Percentiles rank a stretch among this genome's conserved stretches.
phyloP scores from a whole-genome alignment of 2,888 invertebrate species.

The Linnaemya vulpina region DNA sequence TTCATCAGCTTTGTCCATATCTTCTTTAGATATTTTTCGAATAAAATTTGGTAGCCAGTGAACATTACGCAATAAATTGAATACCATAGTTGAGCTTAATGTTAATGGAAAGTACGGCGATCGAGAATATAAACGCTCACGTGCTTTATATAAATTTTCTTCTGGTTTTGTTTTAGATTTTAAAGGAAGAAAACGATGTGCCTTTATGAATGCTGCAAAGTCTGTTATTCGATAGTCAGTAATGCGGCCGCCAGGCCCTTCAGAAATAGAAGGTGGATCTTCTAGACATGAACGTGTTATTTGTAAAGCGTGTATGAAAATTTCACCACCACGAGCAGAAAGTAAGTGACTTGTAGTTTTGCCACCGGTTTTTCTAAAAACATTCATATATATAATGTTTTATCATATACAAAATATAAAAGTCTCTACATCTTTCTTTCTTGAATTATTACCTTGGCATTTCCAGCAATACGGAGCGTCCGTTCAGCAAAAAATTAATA shows the following conservation, averaged over 20 bases:
- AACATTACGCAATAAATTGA: conserved; percentile 89
- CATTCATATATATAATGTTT: no score
- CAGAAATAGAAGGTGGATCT: conserved; percentile 97
- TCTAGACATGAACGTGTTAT: conserved; percentile 94
- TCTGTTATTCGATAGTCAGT: conserved; percentile 94
- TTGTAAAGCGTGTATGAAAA: conserved; percentile 96
- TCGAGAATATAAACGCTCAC: conserved; percentile 88
- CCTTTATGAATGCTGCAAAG: conserved; percentile 94
- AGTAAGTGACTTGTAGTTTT: conserved; percentile 96
- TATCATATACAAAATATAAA: neutral
- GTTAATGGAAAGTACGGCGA: conserved; percentile 95
- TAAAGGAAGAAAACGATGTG: conserved; percentile 90
- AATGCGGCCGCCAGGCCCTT: conserved; percentile 96
- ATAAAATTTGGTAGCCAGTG: conserved; percentile 93
- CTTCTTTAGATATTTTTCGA: conserved; percentile 90
- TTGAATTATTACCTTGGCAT: conserved; percentile 87
- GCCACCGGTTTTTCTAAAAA: conserved; percentile 88
- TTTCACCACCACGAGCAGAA: conserved; percentile 97
- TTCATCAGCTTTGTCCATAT: conserved; percentile 92
- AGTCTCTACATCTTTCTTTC: neutral
- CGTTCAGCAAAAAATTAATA: conserved; percentile 98
- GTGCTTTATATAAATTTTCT: conserved; percentile 85
- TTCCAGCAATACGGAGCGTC: conserved; percentile 95
- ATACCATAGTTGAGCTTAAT: conserved; percentile 93
- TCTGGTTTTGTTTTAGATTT: conserved; percentile 83